phyloP scores from a whole-genome alignment of 2,113 vertebrate species.

The Panthera leo region DNA sequence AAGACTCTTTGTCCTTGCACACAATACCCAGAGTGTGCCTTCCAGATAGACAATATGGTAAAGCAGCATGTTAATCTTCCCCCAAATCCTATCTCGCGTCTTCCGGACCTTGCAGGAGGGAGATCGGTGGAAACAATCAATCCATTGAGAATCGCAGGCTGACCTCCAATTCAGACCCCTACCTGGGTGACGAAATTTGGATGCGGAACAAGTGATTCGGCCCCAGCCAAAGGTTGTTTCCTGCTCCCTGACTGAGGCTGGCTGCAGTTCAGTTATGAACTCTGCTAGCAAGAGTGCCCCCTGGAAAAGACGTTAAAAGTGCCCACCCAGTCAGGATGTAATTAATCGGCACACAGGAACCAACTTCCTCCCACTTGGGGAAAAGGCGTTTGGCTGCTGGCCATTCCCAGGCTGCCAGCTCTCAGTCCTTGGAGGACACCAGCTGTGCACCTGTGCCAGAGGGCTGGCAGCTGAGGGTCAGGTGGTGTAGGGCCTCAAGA shows the following conservation, averaged over 20 bases:
- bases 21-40: slow-evolving; percentile 75
- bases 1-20: slow-evolving; percentile 74
- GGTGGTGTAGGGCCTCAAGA: not conserved
- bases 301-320: slow-evolving; percentile 18
- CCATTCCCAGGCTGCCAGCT: slow-evolving; percentile 22
- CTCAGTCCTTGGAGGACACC: not conserved
- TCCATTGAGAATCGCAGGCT: slow-evolving; percentile 81
- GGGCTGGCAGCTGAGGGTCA: not conserved
- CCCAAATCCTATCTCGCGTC: slow-evolving; percentile 79
- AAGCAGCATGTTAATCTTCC: slow-evolving; percentile 71
- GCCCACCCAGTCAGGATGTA: slow-evolving; percentile 48
- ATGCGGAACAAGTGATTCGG: slow-evolving; percentile 71
- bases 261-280: slow-evolving; percentile 58
- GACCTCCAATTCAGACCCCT: slow-evolving; percentile 77
- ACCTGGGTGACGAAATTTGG: slow-evolving; percentile 84
- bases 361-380: slow-evolving; percentile 28
- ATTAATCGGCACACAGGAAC: slow-evolving; percentile 62
- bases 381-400: slow-evolving; percentile 26
- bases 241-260: slow-evolving; percentile 75
- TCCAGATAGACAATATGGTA: slow-evolving; percentile 69
- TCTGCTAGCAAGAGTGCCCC: not conserved
- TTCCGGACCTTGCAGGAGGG: slow-evolving; percentile 77
- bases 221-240: slow-evolving; percentile 77
- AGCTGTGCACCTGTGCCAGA: slow-evolving; percentile 9
- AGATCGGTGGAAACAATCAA: slow-evolving; percentile 78